Evolutionary conservation across 1,140 invertebrate species (phyloP).

Genomic region (Temnothorax curvispinosus): DNA sequence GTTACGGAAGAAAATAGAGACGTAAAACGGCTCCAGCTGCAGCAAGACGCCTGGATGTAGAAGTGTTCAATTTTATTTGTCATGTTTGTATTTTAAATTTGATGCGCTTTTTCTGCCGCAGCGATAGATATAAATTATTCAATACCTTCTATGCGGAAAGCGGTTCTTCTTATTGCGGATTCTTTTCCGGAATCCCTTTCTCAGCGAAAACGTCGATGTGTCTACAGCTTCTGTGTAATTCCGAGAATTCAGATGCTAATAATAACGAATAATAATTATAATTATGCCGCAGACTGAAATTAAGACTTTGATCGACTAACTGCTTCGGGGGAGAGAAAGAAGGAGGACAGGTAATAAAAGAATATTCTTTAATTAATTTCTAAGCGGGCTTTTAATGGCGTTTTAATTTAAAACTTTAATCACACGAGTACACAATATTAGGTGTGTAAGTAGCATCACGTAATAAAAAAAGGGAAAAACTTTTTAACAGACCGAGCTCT

Average conservation of each 20-base stretch:
- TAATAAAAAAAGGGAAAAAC: not conserved
- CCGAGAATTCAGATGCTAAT: not conserved
- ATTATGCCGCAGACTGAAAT: not conserved
- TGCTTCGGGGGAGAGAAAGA: not conserved
- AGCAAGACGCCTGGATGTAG: not conserved
- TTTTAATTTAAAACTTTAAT: slow-evolving; percentile 11
- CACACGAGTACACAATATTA: slow-evolving; percentile 6
- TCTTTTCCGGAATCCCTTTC: not conserved
- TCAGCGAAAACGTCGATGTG: not conserved
- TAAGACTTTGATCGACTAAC: not conserved
- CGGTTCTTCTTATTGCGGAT: not conserved
- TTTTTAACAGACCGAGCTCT: not conserved
- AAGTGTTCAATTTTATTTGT: slow-evolving; percentile 13
- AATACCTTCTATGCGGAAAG: not conserved
- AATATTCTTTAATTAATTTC: not conserved
- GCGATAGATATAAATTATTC: slow-evolving; percentile 32
- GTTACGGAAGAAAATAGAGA: slow-evolving; percentile 11
- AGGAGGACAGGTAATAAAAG: no score
- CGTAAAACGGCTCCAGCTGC: not conserved
- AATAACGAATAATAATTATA: slow-evolving; percentile 11
- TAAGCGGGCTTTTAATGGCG: not conserved
- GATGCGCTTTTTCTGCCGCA: not conserved
- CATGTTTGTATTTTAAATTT: not conserved
- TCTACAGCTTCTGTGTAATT: not conserved
- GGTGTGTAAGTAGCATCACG: not conserved